phyloP scores from a whole-genome alignment of 2,797 vertebrate species.

The Anguilla marmorata region DNA sequence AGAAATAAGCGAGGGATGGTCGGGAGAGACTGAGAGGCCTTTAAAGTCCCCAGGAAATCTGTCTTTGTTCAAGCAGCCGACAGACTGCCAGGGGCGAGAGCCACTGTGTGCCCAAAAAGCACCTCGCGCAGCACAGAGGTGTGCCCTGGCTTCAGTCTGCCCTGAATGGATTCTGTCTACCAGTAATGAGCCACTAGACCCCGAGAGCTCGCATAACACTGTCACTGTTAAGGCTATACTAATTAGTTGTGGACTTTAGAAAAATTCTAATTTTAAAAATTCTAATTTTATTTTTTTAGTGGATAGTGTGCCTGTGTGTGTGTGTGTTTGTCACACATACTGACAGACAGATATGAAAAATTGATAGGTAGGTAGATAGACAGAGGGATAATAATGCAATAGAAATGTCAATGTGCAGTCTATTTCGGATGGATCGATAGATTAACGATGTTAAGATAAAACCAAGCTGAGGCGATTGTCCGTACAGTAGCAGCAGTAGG shows the following conservation, averaged over 20 bases:
- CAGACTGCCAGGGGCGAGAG: background rate
- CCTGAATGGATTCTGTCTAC: background rate
- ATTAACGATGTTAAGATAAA: background rate
- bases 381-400: background rate
- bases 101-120: too few species aligned
- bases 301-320: background rate
- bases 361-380: background rate
- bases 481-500: background rate
- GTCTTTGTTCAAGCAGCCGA: constrained; percentile 32
- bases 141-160: background rate
- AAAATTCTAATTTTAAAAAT: too few species aligned
- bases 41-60: constrained; percentile 32
- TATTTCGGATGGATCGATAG: background rate
- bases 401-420: background rate
- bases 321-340: background rate
- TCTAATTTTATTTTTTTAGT: too few species aligned
- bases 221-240: background rate
- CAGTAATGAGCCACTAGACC: background rate
- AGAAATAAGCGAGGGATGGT: constrained; percentile 29
- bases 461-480: background rate
- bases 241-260: too few species aligned
- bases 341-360: too few species aligned
- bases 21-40: constrained; percentile 33
- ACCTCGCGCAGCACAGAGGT: background rate
- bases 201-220: background rate